phyloP scores from a whole-genome alignment of 2,888 invertebrate species.

The Cryptocephalus moraei region DNA sequence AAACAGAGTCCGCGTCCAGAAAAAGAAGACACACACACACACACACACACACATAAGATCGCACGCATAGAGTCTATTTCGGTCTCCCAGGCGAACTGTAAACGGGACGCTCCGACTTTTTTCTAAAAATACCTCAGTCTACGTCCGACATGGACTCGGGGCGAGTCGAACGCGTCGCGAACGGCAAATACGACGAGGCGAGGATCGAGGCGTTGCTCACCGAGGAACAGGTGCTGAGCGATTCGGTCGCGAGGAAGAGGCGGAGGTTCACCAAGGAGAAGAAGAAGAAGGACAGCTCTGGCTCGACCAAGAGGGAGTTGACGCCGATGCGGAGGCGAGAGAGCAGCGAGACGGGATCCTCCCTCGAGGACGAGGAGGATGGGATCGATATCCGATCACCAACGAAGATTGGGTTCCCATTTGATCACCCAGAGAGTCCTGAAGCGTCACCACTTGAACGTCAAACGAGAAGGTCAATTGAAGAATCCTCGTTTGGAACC shows the following conservation, averaged over 20 bases:
- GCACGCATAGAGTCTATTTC: no score
- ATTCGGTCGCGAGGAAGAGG: slow-evolving; percentile 48
- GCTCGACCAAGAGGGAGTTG: slow-evolving; percentile 49
- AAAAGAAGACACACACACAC: no score
- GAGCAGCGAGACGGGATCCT: slow-evolving; percentile 25
- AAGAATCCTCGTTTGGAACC: no score
- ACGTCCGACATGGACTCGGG: slow-evolving; percentile 28
- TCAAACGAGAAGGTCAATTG: no score
- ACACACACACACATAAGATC: no score
- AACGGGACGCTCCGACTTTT: background rate
- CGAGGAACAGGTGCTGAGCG: slow-evolving; percentile 41
- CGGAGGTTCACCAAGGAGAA: slow-evolving; percentile 49
- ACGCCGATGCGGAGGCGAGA: slow-evolving; percentile 46
- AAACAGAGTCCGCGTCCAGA: no score
- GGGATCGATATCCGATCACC: slow-evolving; percentile 16
- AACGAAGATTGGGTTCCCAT: no score
- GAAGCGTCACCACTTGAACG: no score
- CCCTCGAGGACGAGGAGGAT: slow-evolving; percentile 33
- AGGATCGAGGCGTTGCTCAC: slow-evolving; percentile 32
- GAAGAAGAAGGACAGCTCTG: slow-evolving; percentile 42
- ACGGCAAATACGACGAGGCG: slow-evolving; percentile 24
- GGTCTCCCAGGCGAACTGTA: background rate
- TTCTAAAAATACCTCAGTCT: background rate
- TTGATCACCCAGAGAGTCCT: no score
- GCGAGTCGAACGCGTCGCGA: slow-evolving; percentile 25